phyloP scores from a whole-genome alignment of 2,113 vertebrate genomes.

The Nycticebus coucang region DNA sequence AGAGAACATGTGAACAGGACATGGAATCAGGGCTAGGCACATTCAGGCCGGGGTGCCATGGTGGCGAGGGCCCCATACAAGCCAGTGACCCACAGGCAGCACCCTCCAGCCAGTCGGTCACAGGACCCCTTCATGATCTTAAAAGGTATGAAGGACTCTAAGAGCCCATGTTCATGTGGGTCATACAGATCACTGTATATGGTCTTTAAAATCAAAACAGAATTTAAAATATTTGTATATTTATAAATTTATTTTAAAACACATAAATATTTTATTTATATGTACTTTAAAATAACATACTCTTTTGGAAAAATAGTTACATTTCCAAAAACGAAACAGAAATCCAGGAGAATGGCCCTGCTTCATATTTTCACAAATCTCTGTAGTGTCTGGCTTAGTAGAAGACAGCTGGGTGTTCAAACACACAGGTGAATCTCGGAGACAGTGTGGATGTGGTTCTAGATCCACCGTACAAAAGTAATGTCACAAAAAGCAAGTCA shows the following conservation, averaged over 20 bases:
- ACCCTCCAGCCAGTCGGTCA: no score
- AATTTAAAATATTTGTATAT: neutral
- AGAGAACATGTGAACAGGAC: accelerated
- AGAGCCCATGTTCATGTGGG: accelerated
- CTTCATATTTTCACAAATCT: neutral
- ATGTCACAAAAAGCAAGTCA: neutral
- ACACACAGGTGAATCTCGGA: neutral
- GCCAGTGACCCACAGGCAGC: accelerated
- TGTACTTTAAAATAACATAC: neutral
- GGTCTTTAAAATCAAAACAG: neutral
- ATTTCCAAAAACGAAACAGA: neutral
- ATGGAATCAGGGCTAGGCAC: accelerated
- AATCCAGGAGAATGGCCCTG: neutral
- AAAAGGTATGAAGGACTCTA: neutral
- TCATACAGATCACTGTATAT: accelerated
- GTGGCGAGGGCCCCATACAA: accelerated
- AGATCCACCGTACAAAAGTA: neutral
- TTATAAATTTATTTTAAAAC: neutral
- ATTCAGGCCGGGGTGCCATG: accelerated
- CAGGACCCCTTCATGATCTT: accelerated
- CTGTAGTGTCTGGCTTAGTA: neutral
- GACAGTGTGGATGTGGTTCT: neutral
- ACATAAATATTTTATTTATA: neutral
- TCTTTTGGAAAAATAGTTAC: neutral
- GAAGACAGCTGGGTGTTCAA: neutral